Percentiles rank a stretch among this genome's conserved stretches.
Conservation (phyloP, 2,113 vertebrate genomes). For the Pelusios castaneus region DNA sequence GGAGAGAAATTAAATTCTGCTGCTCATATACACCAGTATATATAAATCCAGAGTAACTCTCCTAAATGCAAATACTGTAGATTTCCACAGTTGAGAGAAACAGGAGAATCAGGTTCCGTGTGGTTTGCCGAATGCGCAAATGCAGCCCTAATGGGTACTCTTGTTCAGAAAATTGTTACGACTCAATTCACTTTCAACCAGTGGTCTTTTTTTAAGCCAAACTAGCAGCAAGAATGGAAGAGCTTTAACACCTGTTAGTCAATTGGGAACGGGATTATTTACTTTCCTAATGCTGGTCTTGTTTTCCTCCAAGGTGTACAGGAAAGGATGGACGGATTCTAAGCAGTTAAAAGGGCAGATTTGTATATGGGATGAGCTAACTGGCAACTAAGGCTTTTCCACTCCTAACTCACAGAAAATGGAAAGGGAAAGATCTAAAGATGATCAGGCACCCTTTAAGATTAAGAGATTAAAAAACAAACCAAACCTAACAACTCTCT, state of each 20-base stretch:
- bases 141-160: neutral
- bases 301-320: neutral
- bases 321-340: neutral
- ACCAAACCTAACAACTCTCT: neutral
- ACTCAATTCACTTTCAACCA: neutral
- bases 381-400: neutral
- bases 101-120: neutral
- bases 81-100: neutral
- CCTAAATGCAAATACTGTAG: neutral
- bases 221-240: neutral
- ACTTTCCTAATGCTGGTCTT: neutral
- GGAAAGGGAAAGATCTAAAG: neutral
- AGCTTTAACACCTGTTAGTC: neutral
- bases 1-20: neutral
- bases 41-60: neutral
- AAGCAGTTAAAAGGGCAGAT: neutral
- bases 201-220: neutral
- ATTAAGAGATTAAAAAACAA: neutral
- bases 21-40: neutral
- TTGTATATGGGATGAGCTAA: neutral
- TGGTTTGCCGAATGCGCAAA: constrained; percentile 1
- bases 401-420: neutral
- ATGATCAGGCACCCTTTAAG: neutral
- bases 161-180: neutral
- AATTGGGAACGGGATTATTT: neutral